Conservation (phyloP, 2,888 invertebrate genomes). For the Tethea ocularis region DNA sequence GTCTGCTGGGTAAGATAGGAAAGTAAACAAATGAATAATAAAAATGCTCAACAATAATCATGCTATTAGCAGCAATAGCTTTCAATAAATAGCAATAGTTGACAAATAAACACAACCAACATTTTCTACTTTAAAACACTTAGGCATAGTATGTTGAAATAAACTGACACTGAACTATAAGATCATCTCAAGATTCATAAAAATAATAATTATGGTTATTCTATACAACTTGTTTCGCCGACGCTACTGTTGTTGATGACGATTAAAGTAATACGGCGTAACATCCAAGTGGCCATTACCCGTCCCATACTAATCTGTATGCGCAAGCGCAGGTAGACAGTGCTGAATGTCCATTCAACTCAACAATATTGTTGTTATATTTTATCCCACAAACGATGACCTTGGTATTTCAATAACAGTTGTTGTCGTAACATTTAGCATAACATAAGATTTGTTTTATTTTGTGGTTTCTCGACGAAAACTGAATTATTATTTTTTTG, state of each 20-base stretch:
- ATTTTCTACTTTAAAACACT: too few species aligned
- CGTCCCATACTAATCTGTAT: conserved; percentile 51
- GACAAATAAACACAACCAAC: too few species aligned
- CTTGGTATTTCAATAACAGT: background rate
- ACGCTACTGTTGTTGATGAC: conserved; percentile 63
- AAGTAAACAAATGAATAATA: too few species aligned
- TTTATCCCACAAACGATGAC: conserved; percentile 7
- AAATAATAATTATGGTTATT: background rate
- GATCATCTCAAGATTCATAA: background rate
- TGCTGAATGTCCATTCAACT: conserved; percentile 28
- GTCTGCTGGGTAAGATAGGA: too few species aligned
- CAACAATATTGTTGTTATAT: conserved; percentile 16
- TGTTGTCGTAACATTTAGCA: background rate
- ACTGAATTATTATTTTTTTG: too few species aligned
- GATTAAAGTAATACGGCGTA: conserved; percentile 74
- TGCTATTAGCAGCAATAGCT: too few species aligned
- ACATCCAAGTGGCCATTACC: conserved; percentile 62
- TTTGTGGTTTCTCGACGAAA: background rate
- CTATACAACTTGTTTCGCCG: conserved; percentile 25
- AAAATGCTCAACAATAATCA: too few species aligned
- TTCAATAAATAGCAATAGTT: too few species aligned
- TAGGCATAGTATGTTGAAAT: too few species aligned
- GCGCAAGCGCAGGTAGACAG: conserved; percentile 50
- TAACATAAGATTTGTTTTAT: background rate
- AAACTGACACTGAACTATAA: background rate